A percentile compares a stretch with the other conserved stretches of the same genome.
These are phyloP conservation scores for Calephelis perditalis DNA, from an alignment of 2,888 invertebrate genomes.

Conservation along the genomic window DNA sequence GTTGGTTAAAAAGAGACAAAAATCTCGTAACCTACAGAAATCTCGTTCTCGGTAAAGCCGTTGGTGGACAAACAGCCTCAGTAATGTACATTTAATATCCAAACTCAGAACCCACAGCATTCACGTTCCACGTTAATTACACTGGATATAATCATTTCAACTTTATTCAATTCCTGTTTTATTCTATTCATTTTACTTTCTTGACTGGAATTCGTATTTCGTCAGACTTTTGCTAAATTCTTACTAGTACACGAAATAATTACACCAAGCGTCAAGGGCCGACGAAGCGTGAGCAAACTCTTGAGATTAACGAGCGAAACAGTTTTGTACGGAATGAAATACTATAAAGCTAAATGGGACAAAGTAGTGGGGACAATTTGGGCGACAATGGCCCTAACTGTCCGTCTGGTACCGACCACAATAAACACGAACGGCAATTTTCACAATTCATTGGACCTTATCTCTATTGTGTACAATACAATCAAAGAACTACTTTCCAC, in stretches of 20 bases:
- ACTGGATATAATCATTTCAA: not conserved
- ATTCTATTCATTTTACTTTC: slow-evolving; percentile 5
- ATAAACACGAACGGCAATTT: slow-evolving; percentile 41
- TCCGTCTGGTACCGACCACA: slow-evolving; percentile 32
- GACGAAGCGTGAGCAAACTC: slow-evolving; percentile 7
- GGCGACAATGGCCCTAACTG: slow-evolving; percentile 22
- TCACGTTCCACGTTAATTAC: no score
- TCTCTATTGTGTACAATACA: slow-evolving; percentile 34
- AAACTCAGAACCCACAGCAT: no score
- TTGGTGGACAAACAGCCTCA: no score
- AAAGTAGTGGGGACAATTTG: slow-evolving; percentile 21
- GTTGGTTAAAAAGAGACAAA: no score
- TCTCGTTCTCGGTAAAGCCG: no score
- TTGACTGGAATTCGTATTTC: not conserved
- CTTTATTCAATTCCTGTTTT: not conserved
- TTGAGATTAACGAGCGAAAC: slow-evolving; percentile 27
- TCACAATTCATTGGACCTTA: slow-evolving; percentile 42
- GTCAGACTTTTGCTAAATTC: slow-evolving; percentile 3
- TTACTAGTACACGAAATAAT: slow-evolving; percentile 8
- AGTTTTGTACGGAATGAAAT: slow-evolving; percentile 26
- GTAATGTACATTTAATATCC: no score
- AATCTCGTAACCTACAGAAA: no score
- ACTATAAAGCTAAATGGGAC: slow-evolving; percentile 1
- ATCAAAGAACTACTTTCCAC: not conserved
- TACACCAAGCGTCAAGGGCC: slow-evolving; percentile 5